Conservation (phyloP, 2,113 vertebrate species). For the Protobothrops mucrosquamatus region DNA sequence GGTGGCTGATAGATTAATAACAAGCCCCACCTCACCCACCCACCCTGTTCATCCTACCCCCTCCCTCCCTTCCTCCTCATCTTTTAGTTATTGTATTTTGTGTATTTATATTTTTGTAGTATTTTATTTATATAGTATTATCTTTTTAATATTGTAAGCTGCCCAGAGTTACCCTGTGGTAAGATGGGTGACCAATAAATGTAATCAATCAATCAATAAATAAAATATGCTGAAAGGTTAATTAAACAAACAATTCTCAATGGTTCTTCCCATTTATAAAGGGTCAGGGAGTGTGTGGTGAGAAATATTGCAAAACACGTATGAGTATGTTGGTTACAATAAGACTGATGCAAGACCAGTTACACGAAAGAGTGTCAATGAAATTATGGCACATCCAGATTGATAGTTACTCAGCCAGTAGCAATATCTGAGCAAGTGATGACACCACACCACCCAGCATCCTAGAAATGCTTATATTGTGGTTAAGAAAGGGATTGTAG, state of each 20-base stretch:
- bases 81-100: neutral
- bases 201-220: too few species aligned
- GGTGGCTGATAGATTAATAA: neutral
- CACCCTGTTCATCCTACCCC: neutral
- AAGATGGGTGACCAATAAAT: neutral
- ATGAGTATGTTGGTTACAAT: neutral
- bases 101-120: neutral
- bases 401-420: neutral
- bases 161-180: neutral
- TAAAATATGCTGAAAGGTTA: neutral
- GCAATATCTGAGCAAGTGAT: neutral
- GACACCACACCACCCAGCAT: neutral
- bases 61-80: neutral
- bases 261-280: neutral
- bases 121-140: neutral
- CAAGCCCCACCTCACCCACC: neutral
- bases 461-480: neutral
- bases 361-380: neutral
- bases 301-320: fast-evolving
- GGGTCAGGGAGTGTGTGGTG: neutral
- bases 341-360: neutral
- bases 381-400: neutral
- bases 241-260: neutral
- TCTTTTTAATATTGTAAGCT: neutral
- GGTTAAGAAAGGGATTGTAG: neutral